A percentile compares a stretch with the other conserved stretches of the same genome.
Conservation (phyloP, 2,888 invertebrate species). For the Chelonus formosanus region DNA sequence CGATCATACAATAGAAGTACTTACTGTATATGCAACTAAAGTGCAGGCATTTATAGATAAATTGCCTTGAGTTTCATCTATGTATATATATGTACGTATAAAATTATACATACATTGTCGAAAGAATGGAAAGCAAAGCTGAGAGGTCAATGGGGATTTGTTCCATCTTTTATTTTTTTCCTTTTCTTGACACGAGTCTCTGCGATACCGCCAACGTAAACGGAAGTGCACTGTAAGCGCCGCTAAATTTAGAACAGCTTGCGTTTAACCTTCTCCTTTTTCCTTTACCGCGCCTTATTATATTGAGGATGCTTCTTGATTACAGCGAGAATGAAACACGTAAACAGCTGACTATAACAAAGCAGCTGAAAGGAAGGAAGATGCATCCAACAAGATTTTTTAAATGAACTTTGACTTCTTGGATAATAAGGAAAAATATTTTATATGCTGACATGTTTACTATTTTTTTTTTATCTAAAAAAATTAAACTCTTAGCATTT, state of each 20-base stretch:
- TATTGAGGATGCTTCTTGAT: slow-evolving; percentile 10
- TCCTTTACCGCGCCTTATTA: neutral
- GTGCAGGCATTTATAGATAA: too few species aligned
- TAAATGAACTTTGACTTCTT: too few species aligned
- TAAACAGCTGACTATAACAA: slow-evolving; percentile 21
- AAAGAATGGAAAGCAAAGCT: neutral
- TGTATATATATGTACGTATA: too few species aligned
- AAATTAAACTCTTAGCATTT: too few species aligned
- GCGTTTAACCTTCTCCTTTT: slow-evolving; percentile 9
- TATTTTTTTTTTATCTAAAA: too few species aligned
- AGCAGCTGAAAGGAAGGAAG: slow-evolving; percentile 18
- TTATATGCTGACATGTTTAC: too few species aligned
- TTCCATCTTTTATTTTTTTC: neutral
- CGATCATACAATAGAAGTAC: neutral
- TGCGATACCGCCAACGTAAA: slow-evolving; percentile 12
- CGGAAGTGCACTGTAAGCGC: slow-evolving; percentile 10
- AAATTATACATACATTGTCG: too few species aligned
- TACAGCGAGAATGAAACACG: neutral
- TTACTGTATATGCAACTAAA: neutral
- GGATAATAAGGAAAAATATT: too few species aligned
- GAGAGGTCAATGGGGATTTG: slow-evolving; percentile 1
- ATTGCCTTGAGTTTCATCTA: too few species aligned
- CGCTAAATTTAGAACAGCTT: slow-evolving; percentile 22
- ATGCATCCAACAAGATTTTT: slow-evolving; percentile 3
- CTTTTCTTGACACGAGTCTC: neutral